Conservation (phyloP, 2,797 vertebrate species). For the Ctenopoma kingsleyae region DNA sequence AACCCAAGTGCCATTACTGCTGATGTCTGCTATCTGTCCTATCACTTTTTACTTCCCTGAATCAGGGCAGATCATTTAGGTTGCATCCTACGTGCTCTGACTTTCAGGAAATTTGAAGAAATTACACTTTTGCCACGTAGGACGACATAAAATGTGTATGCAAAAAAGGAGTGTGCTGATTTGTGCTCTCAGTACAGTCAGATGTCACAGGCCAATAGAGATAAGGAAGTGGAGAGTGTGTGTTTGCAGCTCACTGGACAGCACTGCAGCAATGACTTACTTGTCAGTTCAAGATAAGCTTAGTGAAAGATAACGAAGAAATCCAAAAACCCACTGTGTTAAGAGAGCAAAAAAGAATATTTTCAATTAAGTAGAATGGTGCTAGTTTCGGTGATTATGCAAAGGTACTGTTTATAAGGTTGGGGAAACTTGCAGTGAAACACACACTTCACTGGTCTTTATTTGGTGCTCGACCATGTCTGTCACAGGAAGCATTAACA, state of each 20-base stretch:
- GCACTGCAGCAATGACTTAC: slow-evolving; percentile 29
- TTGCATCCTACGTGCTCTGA: slow-evolving; percentile 21
- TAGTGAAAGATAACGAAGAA: slow-evolving; percentile 45
- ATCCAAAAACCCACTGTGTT: slow-evolving; percentile 43
- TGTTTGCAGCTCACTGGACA: slow-evolving; percentile 57
- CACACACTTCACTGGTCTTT: too few relatives aligned
- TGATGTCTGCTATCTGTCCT: slow-evolving; percentile 30
- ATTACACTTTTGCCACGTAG: slow-evolving; percentile 45
- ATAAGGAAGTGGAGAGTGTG: slow-evolving; percentile 57
- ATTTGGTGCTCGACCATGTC: slow-evolving; percentile 10
- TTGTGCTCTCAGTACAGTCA: slow-evolving; percentile 47
- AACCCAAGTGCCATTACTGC: slow-evolving; percentile 52
- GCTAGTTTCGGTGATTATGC: too few relatives aligned
- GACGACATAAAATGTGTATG: slow-evolving; percentile 10
- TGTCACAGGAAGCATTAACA: slow-evolving; percentile 8
- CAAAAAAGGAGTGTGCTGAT: slow-evolving; percentile 30
- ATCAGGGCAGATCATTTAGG: slow-evolving; percentile 4
- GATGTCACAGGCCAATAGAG: slow-evolving; percentile 57
- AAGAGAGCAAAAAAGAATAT: slow-evolving; percentile 10
- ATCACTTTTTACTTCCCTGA: not conserved
- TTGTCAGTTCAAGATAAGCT: slow-evolving; percentile 58
- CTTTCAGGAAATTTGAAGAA: slow-evolving; percentile 12
- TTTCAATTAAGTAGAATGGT: too few relatives aligned
- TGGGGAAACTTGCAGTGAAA: too few relatives aligned
- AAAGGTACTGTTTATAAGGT: too few relatives aligned